These are phyloP conservation scores for Psylliodes chrysocephalus DNA, from an alignment of 2,888 invertebrate genomes.

Conservation along the genomic window DNA sequence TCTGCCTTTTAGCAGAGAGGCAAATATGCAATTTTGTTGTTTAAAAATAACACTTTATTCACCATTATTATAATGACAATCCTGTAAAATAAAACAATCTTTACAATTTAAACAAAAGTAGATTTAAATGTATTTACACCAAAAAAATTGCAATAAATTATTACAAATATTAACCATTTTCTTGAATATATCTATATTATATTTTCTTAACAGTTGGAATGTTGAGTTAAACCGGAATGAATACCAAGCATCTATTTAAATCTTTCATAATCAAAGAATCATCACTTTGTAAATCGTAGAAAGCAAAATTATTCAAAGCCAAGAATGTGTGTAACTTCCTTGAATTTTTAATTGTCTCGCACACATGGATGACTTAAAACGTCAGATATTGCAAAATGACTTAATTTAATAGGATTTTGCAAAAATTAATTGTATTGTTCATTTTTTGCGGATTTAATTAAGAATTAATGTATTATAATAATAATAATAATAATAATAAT, in stretches of 20 bases:
- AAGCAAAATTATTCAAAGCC: not conserved
- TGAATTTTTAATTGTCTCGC: conserved; percentile 4
- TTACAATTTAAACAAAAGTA: too few relatives aligned
- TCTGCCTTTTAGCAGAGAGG: too few relatives aligned
- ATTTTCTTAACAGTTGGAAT: not conserved
- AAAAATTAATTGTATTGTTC: not conserved
- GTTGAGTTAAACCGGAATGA: too few relatives aligned
- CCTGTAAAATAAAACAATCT: too few relatives aligned
- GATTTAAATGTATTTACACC: too few relatives aligned
- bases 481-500: too few relatives aligned
- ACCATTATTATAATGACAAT: too few relatives aligned
- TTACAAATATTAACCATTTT: not conserved
- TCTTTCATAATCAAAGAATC: not conserved
- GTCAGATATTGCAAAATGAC: not conserved
- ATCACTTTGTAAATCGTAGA: not conserved
- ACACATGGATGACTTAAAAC: not conserved
- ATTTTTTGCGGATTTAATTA: not conserved
- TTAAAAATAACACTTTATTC: too few relatives aligned
- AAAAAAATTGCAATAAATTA: not conserved
- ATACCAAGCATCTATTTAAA: too few relatives aligned
- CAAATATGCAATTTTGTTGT: too few relatives aligned
- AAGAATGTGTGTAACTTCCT: conserved; percentile 4
- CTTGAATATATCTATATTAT: not conserved
- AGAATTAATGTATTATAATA: not conserved
- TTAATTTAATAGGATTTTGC: not conserved